Base-by-base conservation (phyloP, 1,140 invertebrate species). In the Sesamia nonagrioides region DNA sequence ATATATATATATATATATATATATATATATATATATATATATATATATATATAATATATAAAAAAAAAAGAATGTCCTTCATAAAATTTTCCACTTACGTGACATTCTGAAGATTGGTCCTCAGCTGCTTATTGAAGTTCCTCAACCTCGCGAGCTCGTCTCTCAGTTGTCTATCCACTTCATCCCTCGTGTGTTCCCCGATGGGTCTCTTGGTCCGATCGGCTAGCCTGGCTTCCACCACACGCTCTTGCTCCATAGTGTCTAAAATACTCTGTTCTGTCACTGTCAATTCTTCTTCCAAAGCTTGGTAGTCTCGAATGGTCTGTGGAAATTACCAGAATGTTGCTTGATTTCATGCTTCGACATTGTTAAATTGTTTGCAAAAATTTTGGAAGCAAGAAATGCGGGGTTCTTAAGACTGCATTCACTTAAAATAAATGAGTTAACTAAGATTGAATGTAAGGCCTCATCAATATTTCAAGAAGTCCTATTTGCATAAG, bases 211-310 rank as follows among this genome's bases (percentile, higher is more conserved):
- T 73, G 5, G 75, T 68, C 3, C 92, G 87, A 48, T 92, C 89
- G 1, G 82, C 83, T 1, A 91, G 37, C 27, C 89, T 88, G 5
- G 84, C 85, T 71, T 84, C 83, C 5, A 88, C 78, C 1, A 91
- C 17, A 13, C 83, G 79, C 71, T 91, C 87, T 56, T 91, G 84
- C 37, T 92, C 86, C 87, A 94, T 86, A 0, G 84, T 90, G 13
- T 87, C 76, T 7, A 91, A 15, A 0, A 92, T 45, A 72, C 84
- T 89, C 76, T 88, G 83, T 79, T 94, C 91, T 17, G 89, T 85
- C 17, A 76, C 74, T 18, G 60, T 61, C 21, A 88, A 68, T 80
- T 94, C 91, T 76, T 88, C 87, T 18, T 85, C 79, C 56, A 94
- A 78, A 6, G 79, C 80, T 35, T 85, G 83, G 13, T 86, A 82